Base-by-base conservation (phyloP, 2,113 vertebrate species). In the Zosterops hypoxanthus region DNA sequence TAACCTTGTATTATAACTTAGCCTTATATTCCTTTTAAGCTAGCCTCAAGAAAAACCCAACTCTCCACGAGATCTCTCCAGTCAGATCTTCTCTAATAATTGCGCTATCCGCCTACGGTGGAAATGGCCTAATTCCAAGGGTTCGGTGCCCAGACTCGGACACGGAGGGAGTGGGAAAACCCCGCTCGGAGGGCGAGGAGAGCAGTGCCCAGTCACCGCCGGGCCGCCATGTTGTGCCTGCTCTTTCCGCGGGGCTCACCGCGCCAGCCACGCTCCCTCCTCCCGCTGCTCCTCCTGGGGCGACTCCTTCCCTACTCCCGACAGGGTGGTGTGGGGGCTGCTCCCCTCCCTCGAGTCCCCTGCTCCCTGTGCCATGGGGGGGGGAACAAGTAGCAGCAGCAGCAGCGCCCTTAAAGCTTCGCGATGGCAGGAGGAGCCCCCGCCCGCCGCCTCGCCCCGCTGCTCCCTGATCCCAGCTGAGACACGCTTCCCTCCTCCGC, bases 161-260 rank as follows among this genome's bases (percentile, higher is more conserved):
- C 64, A 65, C n/a, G 21, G 29, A 64, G 56, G 11, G 39, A 39
- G 39, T 39, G 75, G 60, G 57, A 69, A 83, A 91, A 0, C 52
- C 42, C 47, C 12, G 71, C 81, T 92, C 52, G 55, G n/a, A 88
- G 78, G 86, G 82, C 82, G 85, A 86, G 77, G 88, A 61, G 79
- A 60, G 86, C 91, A 49, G 82, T 96, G 95, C 93, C 92, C 94
- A 92, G 95, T 94, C 93, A 90, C 96, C 23, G 93, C 94, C 79
- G 60, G 93, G 93, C 96, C 90, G 96, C 97, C 97, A 97, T 97
- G 94, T 97, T 97, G 96, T 70, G 55, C 23, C 72, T 93, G 49
- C 0, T 80, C 70, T 69, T 71, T 69, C 89, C 72, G 56, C 77
- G 52, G 92, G 85, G 60, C 84, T 87, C 28, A 9, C 52, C 33